Evolutionary conservation across 2,797 vertebrate species (phyloP).

Genomic region (Heterohyrax brucei): DNA sequence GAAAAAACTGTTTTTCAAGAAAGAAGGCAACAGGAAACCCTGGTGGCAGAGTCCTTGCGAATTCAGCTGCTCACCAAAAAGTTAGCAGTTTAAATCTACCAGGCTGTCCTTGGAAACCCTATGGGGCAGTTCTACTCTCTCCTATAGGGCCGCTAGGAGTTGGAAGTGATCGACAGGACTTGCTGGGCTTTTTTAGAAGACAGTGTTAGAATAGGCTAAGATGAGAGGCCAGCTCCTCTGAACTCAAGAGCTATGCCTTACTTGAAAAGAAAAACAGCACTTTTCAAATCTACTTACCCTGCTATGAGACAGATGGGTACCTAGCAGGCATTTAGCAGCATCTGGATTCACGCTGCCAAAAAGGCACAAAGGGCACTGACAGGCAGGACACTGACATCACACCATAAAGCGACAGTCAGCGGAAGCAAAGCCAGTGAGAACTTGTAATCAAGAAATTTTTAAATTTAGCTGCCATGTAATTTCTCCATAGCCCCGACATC

Average conservation of each 20-base stretch:
- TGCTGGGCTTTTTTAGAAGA: background rate
- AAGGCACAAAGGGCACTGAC: background rate
- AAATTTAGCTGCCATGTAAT: background rate
- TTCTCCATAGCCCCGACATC: background rate
- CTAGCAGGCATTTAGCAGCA: background rate
- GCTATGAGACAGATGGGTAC: background rate
- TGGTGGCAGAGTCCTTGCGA: too few relatives aligned
- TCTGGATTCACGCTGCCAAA: background rate
- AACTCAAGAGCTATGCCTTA: background rate
- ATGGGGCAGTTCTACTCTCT: too few relatives aligned
- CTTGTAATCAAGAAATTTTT: background rate
- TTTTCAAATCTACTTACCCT: constrained; percentile 1
- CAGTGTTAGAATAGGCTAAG: background rate
- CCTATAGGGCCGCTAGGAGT: too few relatives aligned
- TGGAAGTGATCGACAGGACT: too few relatives aligned
- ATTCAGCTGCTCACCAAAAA: too few relatives aligned
- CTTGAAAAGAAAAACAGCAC: background rate
- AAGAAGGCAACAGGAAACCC: background rate
- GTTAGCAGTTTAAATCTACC: too few relatives aligned
- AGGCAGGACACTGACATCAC: background rate
- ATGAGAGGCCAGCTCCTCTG: background rate
- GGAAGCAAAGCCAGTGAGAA: background rate
- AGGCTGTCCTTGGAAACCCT: too few relatives aligned
- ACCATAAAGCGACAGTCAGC: background rate
- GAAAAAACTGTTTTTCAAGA: background rate